These are phyloP conservation scores for Carassius auratus DNA, from an alignment of 2,113 vertebrate genomes.

Conservation along the genomic window DNA sequence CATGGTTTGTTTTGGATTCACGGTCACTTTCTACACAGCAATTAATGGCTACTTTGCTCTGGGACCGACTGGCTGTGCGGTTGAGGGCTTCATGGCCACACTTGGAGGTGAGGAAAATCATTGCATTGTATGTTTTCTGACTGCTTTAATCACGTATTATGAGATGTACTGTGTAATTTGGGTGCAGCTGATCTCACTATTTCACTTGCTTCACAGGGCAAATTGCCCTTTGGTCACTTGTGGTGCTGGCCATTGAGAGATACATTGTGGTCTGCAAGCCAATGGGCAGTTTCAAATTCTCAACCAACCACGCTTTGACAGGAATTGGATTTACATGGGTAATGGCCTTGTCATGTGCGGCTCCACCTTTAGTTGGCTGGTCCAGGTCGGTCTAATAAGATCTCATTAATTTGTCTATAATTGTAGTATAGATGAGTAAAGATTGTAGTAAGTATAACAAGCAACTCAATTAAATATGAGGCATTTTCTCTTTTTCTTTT, in stretches of 20 bases:
- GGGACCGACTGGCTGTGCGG: conserved; percentile 66
- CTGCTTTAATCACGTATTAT: background rate
- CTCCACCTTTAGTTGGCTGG: conserved; percentile 75
- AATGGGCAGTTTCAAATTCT: conserved; percentile 79
- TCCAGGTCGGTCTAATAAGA: conserved; percentile 70
- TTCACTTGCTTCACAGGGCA: conserved; percentile 64
- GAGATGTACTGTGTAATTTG: background rate
- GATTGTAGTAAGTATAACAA: too few relatives aligned
- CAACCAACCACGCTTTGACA: conserved; percentile 62
- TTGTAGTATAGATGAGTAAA: too few relatives aligned
- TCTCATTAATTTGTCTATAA: too few relatives aligned
- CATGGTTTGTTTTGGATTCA: conserved; percentile 77
- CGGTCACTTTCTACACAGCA: conserved; percentile 71
- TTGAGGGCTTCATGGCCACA: conserved; percentile 77
- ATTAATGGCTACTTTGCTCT: conserved; percentile 75
- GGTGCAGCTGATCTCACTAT: background rate
- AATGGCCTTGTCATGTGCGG: conserved; percentile 70
- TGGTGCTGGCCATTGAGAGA: conserved; percentile 74
- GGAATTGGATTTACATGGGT: conserved; percentile 76
- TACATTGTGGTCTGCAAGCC: conserved; percentile 78
- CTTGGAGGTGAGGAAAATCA: conserved; percentile 77
- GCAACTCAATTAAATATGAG: too few relatives aligned
- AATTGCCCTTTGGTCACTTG: conserved; percentile 75
- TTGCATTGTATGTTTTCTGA: conserved; percentile 73
- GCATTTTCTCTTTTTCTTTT: too few relatives aligned